Base-by-base conservation (phyloP, 1,140 invertebrate species). In the Doryteuthis pealeii region DNA sequence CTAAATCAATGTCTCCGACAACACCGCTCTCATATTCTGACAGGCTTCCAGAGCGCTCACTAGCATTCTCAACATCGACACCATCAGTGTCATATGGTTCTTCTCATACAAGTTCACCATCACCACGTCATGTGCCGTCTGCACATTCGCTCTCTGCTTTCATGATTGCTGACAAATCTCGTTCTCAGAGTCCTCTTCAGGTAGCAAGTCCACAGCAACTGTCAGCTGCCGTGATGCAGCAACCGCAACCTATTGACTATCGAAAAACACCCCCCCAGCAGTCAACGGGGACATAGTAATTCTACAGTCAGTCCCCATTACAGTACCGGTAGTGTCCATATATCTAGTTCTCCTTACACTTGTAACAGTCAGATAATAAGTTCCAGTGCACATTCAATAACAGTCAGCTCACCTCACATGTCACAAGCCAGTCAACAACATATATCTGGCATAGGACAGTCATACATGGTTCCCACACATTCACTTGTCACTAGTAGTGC, bases 191-290 rank as follows among this genome's bases (percentile, higher is more conserved):
- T 74, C 86, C 86, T 32, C 77, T 86, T 22, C 81, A 79, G 49
- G 74, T 81, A 14, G 79, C 82, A 26, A 79, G 80, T 67, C 80
- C 80, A 31, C 82, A 85, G 76, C 84, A 85, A 75, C 76, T 83
- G 1, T 78, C 78, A 31, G 78, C 78, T 22, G 80, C 80, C n/a
- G 77, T 81, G 26, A 80, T 84, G 81, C 78, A 81, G 18, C n/a
- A n/a, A n/a, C n/a, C n/a, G n/a, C 81, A 83, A 72, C 86, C 86
- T 1, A 78, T 87, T 62, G 83, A 87, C 70, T 85, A 83, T 76
- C 80, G 81, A 66, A 79, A 78, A 73, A 69, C 76, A 43, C 72
- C 73, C 43, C 74, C 35, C 43, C n/a, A 67, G 15, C 62, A 54
- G 5, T 32, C 54, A 28, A 58, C 12, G 35, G 30, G 15, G 43